These are phyloP conservation scores for Arion vulgaris DNA, from an alignment of 1,140 invertebrate species.

Conservation along the genomic window DNA sequence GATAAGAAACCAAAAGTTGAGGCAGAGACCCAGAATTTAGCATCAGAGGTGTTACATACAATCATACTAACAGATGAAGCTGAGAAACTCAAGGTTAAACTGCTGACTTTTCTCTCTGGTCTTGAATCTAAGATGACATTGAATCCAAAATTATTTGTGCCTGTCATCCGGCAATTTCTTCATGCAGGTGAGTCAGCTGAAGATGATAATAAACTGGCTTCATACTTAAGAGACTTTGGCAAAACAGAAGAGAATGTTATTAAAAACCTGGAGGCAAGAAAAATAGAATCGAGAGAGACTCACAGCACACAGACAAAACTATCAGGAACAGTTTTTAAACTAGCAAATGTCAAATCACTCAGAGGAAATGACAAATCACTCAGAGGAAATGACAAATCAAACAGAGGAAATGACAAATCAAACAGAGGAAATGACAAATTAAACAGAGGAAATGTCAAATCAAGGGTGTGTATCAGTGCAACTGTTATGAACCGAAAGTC, in stretches of 20 bases:
- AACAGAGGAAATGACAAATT: not conserved
- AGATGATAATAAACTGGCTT: not conserved
- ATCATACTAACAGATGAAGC: conserved; percentile 16
- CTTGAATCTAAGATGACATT: conserved; percentile 27
- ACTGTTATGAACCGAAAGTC: not conserved
- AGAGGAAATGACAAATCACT: not conserved
- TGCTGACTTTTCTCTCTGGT: not conserved
- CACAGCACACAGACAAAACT: conserved; percentile 1
- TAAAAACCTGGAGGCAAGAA: not conserved
- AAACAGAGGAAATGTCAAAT: not conserved
- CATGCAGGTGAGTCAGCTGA: not conserved
- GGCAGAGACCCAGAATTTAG: conserved; percentile 19
- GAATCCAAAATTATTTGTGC: conserved; percentile 25
- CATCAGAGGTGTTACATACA: conserved; percentile 11
- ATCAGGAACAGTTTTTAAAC: conserved; percentile 1
- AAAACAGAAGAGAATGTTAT: conserved; percentile 24
- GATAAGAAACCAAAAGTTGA: conserved; percentile 23
- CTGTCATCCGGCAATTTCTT: not conserved
- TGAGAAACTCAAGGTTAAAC: conserved; percentile 18
- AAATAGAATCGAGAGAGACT: not conserved
- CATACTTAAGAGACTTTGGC: conserved; percentile 12
- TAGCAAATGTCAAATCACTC: not conserved
- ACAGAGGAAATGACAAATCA: not conserved
- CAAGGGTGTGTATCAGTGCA: not conserved
- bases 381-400: not conserved